These are phyloP conservation scores for Melikaiella ostensackeni DNA, from an alignment of 2,888 invertebrate species.

Conservation along the genomic window DNA sequence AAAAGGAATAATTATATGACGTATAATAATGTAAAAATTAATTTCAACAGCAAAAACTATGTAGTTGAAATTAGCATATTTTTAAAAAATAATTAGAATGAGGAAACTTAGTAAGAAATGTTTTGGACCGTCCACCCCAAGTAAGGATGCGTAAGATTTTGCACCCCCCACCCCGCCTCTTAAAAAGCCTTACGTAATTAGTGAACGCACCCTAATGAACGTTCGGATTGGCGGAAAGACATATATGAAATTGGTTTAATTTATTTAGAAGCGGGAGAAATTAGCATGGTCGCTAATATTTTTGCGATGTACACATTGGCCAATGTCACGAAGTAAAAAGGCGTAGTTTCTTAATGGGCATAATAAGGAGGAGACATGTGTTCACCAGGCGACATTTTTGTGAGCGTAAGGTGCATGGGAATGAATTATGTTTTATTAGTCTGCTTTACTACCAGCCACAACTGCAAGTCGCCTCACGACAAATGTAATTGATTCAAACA, in stretches of 20 bases:
- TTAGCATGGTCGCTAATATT: conserved; percentile 22
- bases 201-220: conserved; percentile 15
- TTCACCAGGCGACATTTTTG: conserved; percentile 10
- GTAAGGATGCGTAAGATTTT: too few relatives aligned
- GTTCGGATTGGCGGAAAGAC: conserved; percentile 2
- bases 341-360: conserved; percentile 25
- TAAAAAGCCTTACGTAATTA: too few relatives aligned
- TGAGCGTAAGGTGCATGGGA: conserved; percentile 17
- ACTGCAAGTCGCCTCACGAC: conserved; percentile 7
- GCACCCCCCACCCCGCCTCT: too few relatives aligned
- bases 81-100: too few relatives aligned
- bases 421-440: conserved; percentile 29
- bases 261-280: conserved; percentile 21
- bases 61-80: too few relatives aligned
- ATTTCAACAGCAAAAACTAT: too few relatives aligned
- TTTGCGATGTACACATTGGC: conserved; percentile 15
- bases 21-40: too few relatives aligned
- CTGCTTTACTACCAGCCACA: conserved; percentile 15
- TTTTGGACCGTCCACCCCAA: too few relatives aligned
- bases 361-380: conserved; percentile 35
- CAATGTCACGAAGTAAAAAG: conserved; percentile 9
- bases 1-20: too few relatives aligned
- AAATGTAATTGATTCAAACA: too few relatives aligned
- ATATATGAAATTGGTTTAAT: conserved; percentile 30
- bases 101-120: too few relatives aligned